These are phyloP conservation scores for Pseudomugil tenellus DNA, from an alignment of 2,797 vertebrate species.

Conservation along the genomic window DNA sequence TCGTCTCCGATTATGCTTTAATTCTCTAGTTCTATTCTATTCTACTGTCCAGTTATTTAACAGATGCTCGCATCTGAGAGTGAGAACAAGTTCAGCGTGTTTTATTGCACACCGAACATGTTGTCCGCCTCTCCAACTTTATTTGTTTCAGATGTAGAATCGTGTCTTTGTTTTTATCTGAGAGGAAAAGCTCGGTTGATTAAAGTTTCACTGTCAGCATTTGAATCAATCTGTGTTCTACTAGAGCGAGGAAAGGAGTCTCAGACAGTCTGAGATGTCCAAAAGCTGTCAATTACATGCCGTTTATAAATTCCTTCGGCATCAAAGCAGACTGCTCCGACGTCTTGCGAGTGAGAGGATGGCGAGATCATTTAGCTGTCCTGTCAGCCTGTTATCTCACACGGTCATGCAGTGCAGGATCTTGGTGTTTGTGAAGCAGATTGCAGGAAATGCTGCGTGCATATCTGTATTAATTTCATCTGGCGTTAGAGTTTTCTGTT, in stretches of 20 bases:
- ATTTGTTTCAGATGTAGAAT: not conserved
- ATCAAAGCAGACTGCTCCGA: not conserved
- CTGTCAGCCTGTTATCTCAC: not conserved
- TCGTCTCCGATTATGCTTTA: too few relatives aligned
- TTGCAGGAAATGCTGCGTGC: not conserved
- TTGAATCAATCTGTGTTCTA: conserved; percentile 22
- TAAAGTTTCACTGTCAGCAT: conserved; percentile 17
- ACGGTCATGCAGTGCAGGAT: not conserved
- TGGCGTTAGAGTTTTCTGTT: not conserved
- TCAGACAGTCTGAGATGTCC: conserved; percentile 21
- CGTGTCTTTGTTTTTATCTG: not conserved
- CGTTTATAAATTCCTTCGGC: conserved; percentile 17
- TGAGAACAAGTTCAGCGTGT: too few relatives aligned
- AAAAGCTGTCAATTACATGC: conserved; percentile 28
- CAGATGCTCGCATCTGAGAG: too few relatives aligned
- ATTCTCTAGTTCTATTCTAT: too few relatives aligned
- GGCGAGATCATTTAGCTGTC: not conserved
- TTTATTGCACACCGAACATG: not conserved
- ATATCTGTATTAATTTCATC: conserved; percentile 7
- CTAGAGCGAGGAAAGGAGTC: too few relatives aligned
- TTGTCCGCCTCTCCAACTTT: conserved; percentile 10
- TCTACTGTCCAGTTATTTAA: too few relatives aligned
- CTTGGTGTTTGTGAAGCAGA: not conserved
- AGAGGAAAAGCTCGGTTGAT: conserved; percentile 5
- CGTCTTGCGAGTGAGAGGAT: not conserved